phyloP scores from a whole-genome alignment of 2,888 invertebrate species.

The Linnaemya tessellans region DNA sequence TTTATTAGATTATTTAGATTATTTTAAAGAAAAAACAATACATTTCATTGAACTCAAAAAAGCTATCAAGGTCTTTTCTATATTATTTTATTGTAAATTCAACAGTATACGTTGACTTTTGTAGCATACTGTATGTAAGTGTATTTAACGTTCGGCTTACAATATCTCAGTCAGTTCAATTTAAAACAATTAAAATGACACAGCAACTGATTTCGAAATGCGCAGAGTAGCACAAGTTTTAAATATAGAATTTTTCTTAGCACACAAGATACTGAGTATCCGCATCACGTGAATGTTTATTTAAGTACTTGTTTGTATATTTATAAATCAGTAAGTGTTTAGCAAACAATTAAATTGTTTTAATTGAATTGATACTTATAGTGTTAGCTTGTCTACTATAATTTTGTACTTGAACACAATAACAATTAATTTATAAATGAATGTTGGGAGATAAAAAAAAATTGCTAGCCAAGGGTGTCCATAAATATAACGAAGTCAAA shows the following conservation, averaged over 20 bases:
- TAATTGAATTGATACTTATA: conserved; percentile 47
- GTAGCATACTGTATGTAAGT: not conserved
- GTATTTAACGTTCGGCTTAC: not conserved
- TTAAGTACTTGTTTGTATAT: not conserved
- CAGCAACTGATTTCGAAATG: conserved; percentile 28
- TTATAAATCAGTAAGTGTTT: not conserved
- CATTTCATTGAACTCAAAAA: not conserved
- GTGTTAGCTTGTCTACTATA: conserved; percentile 21
- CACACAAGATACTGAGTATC: conserved; percentile 14
- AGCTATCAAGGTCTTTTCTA: not conserved
- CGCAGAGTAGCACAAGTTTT: conserved; percentile 46
- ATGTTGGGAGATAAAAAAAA: not conserved
- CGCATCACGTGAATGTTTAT: conserved; percentile 41
- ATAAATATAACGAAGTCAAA: conserved; percentile 33
- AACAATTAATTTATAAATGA: conserved; percentile 16
- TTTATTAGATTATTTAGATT: no score
- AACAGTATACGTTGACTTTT: not conserved
- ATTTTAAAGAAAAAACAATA: no score
- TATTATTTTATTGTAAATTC: not conserved
- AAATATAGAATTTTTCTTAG: conserved; percentile 41
- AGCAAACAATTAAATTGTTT: conserved; percentile 1
- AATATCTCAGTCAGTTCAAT: conserved; percentile 27
- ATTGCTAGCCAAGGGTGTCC: not conserved
- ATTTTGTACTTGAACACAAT: not conserved
- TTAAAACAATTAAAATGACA: conserved; percentile 49